Evolutionary conservation across 2,797 vertebrate genomes (phyloP).

Genomic region (Pseudochirops corinnae): DNA sequence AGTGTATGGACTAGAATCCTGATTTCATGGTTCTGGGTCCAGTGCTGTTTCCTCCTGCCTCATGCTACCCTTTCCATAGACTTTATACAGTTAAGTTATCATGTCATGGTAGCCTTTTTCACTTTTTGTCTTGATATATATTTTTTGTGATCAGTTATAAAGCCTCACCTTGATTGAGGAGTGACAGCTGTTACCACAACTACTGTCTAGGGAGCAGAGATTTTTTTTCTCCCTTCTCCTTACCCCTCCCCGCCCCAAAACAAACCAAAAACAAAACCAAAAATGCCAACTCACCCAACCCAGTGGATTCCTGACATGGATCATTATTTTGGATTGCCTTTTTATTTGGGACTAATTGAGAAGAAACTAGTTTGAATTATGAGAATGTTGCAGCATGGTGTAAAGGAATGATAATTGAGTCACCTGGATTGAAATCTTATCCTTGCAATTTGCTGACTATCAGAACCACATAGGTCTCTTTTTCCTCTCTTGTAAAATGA

Average conservation of each 20-base stretch:
- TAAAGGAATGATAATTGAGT: background rate
- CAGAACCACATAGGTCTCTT: background rate
- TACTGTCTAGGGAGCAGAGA: background rate
- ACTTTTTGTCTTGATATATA: background rate
- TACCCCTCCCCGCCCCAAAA: too few species aligned
- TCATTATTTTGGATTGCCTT: background rate
- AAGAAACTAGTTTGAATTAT: background rate
- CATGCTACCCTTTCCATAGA: background rate
- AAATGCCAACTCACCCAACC: too few species aligned
- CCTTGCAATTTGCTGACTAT: background rate
- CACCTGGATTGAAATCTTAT: background rate
- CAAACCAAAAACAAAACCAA: background rate
- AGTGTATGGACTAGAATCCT: background rate
- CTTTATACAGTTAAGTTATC: background rate
- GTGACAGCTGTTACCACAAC: background rate
- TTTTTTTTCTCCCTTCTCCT: background rate
- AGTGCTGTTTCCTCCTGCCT: background rate
- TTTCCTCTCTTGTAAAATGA: background rate
- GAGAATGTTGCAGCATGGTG: background rate
- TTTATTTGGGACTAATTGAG: background rate
- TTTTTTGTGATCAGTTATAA: background rate
- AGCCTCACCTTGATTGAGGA: background rate
- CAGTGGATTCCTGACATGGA: too few species aligned
- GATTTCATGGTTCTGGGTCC: background rate
- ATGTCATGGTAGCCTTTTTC: background rate